Conservation (phyloP, 2,797 vertebrate species). For the Phoeniculus purpureus region DNA sequence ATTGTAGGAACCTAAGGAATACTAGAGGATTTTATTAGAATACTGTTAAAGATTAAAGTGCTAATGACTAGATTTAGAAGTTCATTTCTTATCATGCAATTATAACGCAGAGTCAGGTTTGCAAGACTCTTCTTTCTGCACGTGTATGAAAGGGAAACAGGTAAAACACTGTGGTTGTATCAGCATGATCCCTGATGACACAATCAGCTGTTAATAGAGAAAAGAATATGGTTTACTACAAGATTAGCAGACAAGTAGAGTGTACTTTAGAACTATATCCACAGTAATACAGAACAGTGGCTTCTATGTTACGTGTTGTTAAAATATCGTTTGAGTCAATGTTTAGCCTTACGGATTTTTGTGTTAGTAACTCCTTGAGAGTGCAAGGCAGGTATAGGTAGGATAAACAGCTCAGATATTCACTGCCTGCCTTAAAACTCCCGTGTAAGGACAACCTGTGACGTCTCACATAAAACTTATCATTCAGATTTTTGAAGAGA, state of each 20-base stretch:
- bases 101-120: background rate
- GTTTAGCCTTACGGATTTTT: background rate
- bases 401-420: background rate
- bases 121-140: background rate
- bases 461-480: background rate
- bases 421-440: background rate
- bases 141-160: background rate
- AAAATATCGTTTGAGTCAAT: background rate
- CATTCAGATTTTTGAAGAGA: background rate
- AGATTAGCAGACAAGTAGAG: background rate
- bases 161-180: background rate
- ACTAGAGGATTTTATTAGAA: background rate
- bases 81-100: background rate
- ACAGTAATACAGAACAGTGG: background rate
- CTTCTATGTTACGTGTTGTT: background rate
- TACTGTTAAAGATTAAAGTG: background rate
- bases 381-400: background rate
- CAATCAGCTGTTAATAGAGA: background rate
- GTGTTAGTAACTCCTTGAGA: background rate
- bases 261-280: background rate
- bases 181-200: background rate
- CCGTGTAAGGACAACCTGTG: background rate
- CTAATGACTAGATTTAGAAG: background rate
- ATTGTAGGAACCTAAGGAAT: background rate
- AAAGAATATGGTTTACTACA: background rate